Evolutionary conservation across 2,888 invertebrate species (phyloP), one percentile per base, ranked within the genome.

Genomic region (Brachypterus glaber): DNA sequence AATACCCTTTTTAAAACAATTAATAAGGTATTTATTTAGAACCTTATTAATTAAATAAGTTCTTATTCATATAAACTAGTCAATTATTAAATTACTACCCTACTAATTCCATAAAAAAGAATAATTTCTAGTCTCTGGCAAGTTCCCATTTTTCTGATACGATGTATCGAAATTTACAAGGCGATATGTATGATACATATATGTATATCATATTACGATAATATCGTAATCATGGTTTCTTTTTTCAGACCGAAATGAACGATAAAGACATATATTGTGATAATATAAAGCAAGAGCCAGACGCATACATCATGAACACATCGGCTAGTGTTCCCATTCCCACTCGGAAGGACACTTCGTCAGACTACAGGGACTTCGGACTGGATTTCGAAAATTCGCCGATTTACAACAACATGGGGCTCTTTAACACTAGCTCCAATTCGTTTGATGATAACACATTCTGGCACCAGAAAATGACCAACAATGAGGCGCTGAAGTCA

Each of bases 251-350:
- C 40, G 51, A 32, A 64, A 77, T 77, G 77, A 72, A 73, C 54
- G 76, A 78, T 66, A 70, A 72, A 60, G 76, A 77, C 58, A 76
- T 75, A 65, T 75, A 74, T 62, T 60, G 76, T 52, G 78, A 78
- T 54, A 66, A 73, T 50, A 73, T 78, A 49, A 79, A 79, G 62
- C 74, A 77, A 59, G 78, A 79, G 60, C 71, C 73, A 27, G 67
- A 64, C 47, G 74, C 74, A 44, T 39, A 52, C 42, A 55, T 59
- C 18, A 59, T 65, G 48, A 60, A 58, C 32, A 62, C 67, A 34
- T 62, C 76, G 21, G 77, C 79, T 30, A 76, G 78, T 42, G 74
- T 79, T 50, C 77, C 79, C 11, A 78, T 79, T 41, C 79, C 80
- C 15, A 67, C 70, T 43, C 33, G 76, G 24, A 71, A 71, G 47